These are phyloP conservation scores for Leptinotarsa texana DNA, from an alignment of 1,140 invertebrate species.

Conservation along the genomic window DNA sequence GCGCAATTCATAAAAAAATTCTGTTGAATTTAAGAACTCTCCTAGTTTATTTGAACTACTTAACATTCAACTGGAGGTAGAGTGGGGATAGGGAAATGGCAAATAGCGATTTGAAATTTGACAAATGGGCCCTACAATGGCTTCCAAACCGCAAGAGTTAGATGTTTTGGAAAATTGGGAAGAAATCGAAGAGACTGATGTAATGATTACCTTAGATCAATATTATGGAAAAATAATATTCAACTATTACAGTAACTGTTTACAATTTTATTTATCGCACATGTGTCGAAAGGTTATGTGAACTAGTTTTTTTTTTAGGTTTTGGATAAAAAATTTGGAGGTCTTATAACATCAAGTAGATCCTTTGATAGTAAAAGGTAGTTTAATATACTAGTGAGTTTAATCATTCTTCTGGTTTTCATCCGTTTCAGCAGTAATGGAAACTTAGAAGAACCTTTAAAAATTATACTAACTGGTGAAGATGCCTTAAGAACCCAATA, in stretches of 20 bases:
- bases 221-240: slow-evolving; percentile 6
- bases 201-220: slow-evolving; percentile 41
- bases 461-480: slow-evolving; percentile 52
- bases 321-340: slow-evolving; percentile 52
- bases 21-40: too few species aligned
- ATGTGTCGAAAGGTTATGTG: slow-evolving; percentile 21
- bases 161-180: slow-evolving; percentile 55
- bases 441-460: slow-evolving; percentile 45
- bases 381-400: slow-evolving; percentile 7
- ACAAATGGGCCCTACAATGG: slow-evolving; percentile 48
- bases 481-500: slow-evolving; percentile 54
- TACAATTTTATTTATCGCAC: slow-evolving; percentile 11
- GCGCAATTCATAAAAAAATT: too few species aligned
- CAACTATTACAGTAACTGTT: not conserved
- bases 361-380: slow-evolving; percentile 48
- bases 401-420: slow-evolving; percentile 6
- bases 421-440: slow-evolving; percentile 43
- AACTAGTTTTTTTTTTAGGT: slow-evolving; percentile 45
- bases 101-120: not conserved
- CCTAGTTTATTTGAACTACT: not conserved
- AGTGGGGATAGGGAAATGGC: not conserved
- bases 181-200: slow-evolving; percentile 55
- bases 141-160: slow-evolving; percentile 53
- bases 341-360: slow-evolving; percentile 48
- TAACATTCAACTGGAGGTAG: not conserved